These are phyloP conservation scores for Drosophila lowei DNA, from an alignment of 1,140 invertebrate genomes.

Conservation along the genomic window DNA sequence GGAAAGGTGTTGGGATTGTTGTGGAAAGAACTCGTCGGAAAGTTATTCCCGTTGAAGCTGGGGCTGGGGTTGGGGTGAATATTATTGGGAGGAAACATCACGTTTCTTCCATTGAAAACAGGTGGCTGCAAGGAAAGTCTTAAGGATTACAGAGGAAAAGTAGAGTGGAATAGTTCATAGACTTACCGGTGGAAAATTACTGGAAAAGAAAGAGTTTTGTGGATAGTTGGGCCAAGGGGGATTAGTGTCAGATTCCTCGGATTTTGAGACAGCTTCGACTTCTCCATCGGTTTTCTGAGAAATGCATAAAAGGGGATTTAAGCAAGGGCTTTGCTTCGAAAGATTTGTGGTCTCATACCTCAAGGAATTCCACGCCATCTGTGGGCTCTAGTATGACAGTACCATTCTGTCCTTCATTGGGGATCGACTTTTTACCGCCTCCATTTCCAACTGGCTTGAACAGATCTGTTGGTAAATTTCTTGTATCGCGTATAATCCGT, in stretches of 20 bases:
- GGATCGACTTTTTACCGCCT: not conserved
- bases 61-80: too few relatives aligned
- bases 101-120: too few relatives aligned
- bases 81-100: too few relatives aligned
- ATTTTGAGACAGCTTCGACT: constrained; percentile 6
- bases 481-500: constrained; percentile 38
- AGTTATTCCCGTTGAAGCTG: not conserved
- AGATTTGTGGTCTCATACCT: not conserved
- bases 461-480: constrained; percentile 43
- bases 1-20: too few relatives aligned
- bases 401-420: not conserved
- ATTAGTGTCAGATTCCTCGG: not conserved
- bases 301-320: not conserved
- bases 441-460: constrained; percentile 44
- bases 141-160: not conserved
- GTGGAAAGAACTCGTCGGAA: not conserved
- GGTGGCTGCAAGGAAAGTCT: not conserved
- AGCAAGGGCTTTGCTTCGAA: too few relatives aligned
- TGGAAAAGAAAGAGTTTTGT: not conserved
- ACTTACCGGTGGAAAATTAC: not conserved
- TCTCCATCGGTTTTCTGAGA: not conserved
- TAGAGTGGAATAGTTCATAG: too few relatives aligned
- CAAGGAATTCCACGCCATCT: not conserved
- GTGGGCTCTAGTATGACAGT: not conserved
- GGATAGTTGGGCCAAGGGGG: not conserved